Base-by-base conservation (phyloP, 2,113 vertebrate genomes). In the Corythaixoides concolor region DNA sequence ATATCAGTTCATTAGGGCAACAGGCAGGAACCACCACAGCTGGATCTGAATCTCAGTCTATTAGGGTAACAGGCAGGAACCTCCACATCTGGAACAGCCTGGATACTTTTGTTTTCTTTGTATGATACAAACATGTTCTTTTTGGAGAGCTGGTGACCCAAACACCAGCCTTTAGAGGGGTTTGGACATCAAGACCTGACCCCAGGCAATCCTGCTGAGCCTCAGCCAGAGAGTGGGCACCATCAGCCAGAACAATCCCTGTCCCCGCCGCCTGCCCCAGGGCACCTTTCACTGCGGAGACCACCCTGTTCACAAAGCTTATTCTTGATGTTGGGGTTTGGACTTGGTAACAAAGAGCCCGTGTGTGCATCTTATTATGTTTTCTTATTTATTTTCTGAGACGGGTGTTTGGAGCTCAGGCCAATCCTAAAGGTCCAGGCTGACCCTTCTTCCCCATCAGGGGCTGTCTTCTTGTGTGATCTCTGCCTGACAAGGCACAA, bases 291-390 rank as follows among this genome's bases (percentile, higher is more conserved):
- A 14, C 53, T 89, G 56, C 0, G 3, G 63, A 85, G 62, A 69
- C 83, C 6, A 13, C 66, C 84, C 79, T 82, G 56, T 62, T 93
- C 41, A 47, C 66, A 93, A 85, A 95, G 86, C 74, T 95, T 88
- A 89, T 91, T 95, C 89, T 90, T 87, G 58, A 75, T 52, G 27
- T 72, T 92, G 76, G 79, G 55, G 43, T 94, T 93, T 95, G 82
- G 82, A 60, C 35, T 86, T 75, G 43, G 19, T 70, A 89, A 93
- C 73, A 95, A 94, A 79, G 56, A 64, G 90, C 56, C 43, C 89
- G 33, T 94, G 62, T 90, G 56, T 86, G 68, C 68, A 81, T 95
- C 88, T 93, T 84, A 62, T 92, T 95, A 87, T 77, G 37, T 59
- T 85, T 89, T 75, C 41, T 85, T 79, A 68, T 79, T 92, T 96